These are phyloP conservation scores for Temnothorax nylanderi DNA, from an alignment of 1,140 invertebrate species.

Conservation along the genomic window DNA sequence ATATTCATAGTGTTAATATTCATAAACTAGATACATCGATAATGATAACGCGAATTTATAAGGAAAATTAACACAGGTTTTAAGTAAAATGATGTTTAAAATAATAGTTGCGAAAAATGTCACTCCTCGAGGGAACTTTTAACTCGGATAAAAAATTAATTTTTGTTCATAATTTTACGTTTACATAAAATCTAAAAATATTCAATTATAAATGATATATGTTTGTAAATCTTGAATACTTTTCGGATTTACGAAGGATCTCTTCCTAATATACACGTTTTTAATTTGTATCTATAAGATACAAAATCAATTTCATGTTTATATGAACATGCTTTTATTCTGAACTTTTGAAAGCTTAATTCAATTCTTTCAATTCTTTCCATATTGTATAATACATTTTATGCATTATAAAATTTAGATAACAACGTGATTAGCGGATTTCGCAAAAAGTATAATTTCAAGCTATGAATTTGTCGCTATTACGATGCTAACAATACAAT, in stretches of 20 bases:
- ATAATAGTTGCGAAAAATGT: neutral
- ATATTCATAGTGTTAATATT: neutral
- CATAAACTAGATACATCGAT: neutral
- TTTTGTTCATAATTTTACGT: neutral
- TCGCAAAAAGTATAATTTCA: neutral
- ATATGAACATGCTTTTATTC: neutral
- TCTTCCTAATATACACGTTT: neutral
- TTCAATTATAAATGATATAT: neutral
- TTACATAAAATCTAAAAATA: neutral
- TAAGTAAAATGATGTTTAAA: neutral
- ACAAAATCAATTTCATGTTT: neutral
- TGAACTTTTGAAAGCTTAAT: neutral
- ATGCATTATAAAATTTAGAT: neutral
- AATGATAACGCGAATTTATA: neutral
- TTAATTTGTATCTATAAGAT: neutral
- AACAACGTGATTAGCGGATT: neutral
- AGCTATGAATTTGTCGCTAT: constrained; percentile 20
- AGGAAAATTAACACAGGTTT: neutral
- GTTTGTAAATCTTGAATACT: neutral
- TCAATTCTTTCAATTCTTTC: neutral
- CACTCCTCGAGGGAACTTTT: neutral
- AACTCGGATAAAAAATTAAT: neutral
- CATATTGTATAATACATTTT: neutral
- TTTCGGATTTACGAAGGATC: neutral
- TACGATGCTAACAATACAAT: constrained; percentile 2